Base-by-base conservation (phyloP, 2,888 invertebrate species). In the Pyrgus malvae region DNA sequence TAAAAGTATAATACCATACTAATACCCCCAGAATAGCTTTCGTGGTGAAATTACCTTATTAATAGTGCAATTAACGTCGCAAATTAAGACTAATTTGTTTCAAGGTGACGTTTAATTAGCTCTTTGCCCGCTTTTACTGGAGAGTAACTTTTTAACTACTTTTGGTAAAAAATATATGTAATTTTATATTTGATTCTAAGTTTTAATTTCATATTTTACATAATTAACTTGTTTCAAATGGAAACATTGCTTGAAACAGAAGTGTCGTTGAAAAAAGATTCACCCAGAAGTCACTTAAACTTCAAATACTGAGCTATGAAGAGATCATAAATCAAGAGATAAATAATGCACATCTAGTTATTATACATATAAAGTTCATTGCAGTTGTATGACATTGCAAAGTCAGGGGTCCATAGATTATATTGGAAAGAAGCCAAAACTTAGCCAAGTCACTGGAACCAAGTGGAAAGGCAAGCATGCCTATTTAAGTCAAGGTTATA, bases 381-480 rank as follows among this genome's bases (percentile, higher is more conserved):
- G 68, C 72, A 70, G 70, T 65, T 42, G 51, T 60, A 59, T 54
- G 49, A 59, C 46, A 63, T 46, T 38, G 38, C 38, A 25, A 59
- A 58, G 51, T 42, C 48, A 54, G 56, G 68, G 76, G 70, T 78
- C 79, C 76, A 79, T 79, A 74, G 71, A 63, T 65, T 64, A 59
- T 76, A 59, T 76, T 79, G 79, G 80, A 76, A 63, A 65, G 46
- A 55, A 59, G 80, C 78, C 79, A 76, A 75, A 55, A 59, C 33
- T 25, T 27, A 50, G 16, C 16, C 21, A 46, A 48, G 56, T 59
- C 60, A 58, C 56, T 55, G 54, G 60, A 25, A 54, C 50, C 57
- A 57, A 44, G 44, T 44, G 50, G 33, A 25, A 54, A 55, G 35
- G 42, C 53, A 59, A 54, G 48, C 5, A 9, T 12, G 42, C 48